phyloP scores from a whole-genome alignment of 1,140 invertebrate genomes.

The Cotesia chilonis region DNA sequence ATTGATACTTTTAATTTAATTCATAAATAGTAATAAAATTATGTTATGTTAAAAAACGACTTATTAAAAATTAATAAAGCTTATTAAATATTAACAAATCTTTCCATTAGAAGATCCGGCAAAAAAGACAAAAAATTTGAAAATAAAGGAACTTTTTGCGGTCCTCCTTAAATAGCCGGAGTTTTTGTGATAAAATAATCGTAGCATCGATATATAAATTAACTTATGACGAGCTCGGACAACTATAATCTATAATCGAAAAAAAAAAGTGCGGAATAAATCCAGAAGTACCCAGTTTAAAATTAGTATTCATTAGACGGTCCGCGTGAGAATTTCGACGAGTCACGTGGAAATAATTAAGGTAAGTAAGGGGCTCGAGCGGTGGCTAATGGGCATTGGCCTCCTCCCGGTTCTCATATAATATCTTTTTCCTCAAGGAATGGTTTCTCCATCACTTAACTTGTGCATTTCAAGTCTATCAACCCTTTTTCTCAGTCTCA shows the following conservation, averaged over 20 bases:
- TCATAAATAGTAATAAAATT: too few relatives aligned
- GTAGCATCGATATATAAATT: too few relatives aligned
- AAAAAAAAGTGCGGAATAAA: constrained; percentile 22
- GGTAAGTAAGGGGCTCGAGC: constrained; percentile 57
- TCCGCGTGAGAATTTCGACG: constrained; percentile 57
- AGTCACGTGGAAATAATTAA: constrained; percentile 65
- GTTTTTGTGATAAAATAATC: too few relatives aligned
- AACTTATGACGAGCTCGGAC: not conserved
- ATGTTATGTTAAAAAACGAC: too few relatives aligned
- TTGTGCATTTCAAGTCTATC: constrained; percentile 29
- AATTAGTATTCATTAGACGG: constrained; percentile 61
- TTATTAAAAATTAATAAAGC: too few relatives aligned
- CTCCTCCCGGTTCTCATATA: constrained; percentile 38
- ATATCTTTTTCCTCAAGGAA: constrained; percentile 28
- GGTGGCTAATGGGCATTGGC: constrained; percentile 53
- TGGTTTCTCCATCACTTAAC: constrained; percentile 29
- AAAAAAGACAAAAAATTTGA: not conserved
- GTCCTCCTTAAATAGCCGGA: too few relatives aligned
- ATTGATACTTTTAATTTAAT: too few relatives aligned
- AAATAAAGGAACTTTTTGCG: not conserved
- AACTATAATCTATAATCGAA: not conserved
- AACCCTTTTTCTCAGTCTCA: constrained; percentile 23
- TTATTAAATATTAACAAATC: too few relatives aligned
- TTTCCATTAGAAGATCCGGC: not conserved
- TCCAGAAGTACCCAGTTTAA: constrained; percentile 41